Evolutionary conservation across 2,113 vertebrate genomes (phyloP), one percentile per base, ranked within the genome.

Genomic region (Leucoraja erinaceus): DNA sequence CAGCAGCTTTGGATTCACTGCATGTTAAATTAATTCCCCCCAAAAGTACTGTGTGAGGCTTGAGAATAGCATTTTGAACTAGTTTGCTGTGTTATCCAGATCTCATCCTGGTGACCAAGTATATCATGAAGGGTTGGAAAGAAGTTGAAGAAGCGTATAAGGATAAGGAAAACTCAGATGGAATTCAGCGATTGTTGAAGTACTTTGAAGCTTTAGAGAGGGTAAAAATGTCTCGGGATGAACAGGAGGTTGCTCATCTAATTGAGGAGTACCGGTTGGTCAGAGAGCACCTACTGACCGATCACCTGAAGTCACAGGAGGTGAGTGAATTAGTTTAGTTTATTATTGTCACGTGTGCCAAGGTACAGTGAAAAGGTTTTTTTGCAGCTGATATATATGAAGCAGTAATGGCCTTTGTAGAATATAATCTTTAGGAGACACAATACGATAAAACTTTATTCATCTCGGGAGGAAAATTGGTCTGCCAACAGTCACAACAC

Each of bases 41-140:
- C 79, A 93, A 79, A 25, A 0, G 12, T 61, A 31, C 75, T 56
- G 7, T 61, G 4, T 33, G 5, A 2, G 12, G 22, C 10, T n/a
- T 9, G 63, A 38, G 10, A 33, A 54, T 72, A 22, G 33, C 38
- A 72, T 91, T 74, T 91, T 72, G 25, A 74, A 38, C 18, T 3
- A 93, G 93, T 61, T 93, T 75, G 94, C 90, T 25, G 94, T 96
- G 95, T 95, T 93, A 94, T 93, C 94, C 93, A 99, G 98, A 97
- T 92, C 95, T 98, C 94, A 97, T 96, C 88, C 92, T 99, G 94
- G 96, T 99, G 94, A 97, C 97, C 94, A 99, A 98, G 94, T 99
- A 99, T 93, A 95, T 98, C 93, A 98, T 97, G 93, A 99, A 99
- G 95, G 98, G 98, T 68, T 99, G 98, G 98, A 98, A 97, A 94